phyloP scores from a whole-genome alignment of 2,888 invertebrate species.

The Hirudinaria manillensis region DNA sequence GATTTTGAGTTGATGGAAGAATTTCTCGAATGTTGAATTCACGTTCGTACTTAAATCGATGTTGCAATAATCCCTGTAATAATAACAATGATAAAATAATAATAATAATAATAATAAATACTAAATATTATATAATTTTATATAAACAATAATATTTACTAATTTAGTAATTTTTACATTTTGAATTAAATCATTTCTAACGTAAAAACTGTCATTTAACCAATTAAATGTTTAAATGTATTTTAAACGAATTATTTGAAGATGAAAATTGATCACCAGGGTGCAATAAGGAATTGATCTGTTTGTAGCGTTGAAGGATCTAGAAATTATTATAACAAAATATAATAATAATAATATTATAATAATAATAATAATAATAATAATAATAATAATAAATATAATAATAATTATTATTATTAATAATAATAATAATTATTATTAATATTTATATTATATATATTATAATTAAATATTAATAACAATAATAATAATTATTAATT shows the following conservation, averaged over 20 bases:
- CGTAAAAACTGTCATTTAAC: too few species aligned
- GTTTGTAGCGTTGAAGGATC: constrained; percentile 10
- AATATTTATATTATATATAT: background rate
- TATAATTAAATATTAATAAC: background rate
- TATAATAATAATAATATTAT: background rate
- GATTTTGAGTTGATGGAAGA: constrained; percentile 13
- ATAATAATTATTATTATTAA: background rate
- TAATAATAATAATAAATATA: background rate
- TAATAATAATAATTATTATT: background rate
- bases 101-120: too few species aligned
- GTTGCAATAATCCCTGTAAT: constrained; percentile 23
- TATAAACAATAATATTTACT: too few species aligned
- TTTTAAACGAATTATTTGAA: too few species aligned
- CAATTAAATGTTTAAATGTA: too few species aligned
- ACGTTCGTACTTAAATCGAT: background rate
- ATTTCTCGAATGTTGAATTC: constrained; percentile 1
- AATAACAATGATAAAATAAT: too few species aligned
- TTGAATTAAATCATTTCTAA: too few species aligned
- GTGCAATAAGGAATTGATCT: constrained; percentile 4
- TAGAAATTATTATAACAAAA: background rate
- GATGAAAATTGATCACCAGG: background rate
- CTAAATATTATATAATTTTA: too few species aligned
- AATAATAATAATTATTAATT: background rate
- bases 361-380: background rate
- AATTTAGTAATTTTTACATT: too few species aligned